These are phyloP conservation scores for Nettapus auritus DNA, from an alignment of 2,113 vertebrate genomes.

Conservation along the genomic window DNA sequence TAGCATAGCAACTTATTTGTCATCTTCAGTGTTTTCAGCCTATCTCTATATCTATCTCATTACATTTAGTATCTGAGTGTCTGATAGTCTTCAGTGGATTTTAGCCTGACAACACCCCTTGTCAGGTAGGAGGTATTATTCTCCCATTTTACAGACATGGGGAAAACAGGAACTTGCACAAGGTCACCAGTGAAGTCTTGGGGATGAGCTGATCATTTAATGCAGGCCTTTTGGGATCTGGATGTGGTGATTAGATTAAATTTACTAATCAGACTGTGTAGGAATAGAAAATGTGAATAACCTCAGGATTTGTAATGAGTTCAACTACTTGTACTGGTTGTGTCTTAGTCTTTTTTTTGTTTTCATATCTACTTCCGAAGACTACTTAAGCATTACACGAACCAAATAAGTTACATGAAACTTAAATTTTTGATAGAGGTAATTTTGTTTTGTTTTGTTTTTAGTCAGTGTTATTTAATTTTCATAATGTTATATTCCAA, in stretches of 20 bases:
- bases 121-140: conserved; percentile 55
- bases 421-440: not conserved
- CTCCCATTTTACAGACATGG: conserved; percentile 13
- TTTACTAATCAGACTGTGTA: not conserved
- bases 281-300: not conserved
- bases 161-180: not conserved
- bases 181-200: not conserved
- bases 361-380: not conserved
- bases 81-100: conserved; percentile 54
- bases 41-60: conserved; percentile 17
- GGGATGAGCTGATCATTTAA: conserved; percentile 6
- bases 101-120: conserved; percentile 46
- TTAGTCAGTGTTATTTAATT: not conserved
- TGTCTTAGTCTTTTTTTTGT: not conserved
- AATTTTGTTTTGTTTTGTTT: not conserved
- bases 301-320: not conserved
- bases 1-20: conserved; percentile 68
- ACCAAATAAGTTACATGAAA: not conserved
- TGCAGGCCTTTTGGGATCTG: not conserved
- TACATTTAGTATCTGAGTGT: conserved; percentile 1
- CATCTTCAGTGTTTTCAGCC: conserved; percentile 34
- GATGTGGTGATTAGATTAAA: not conserved
- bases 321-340: not conserved
- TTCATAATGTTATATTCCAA: not conserved
- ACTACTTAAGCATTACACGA: not conserved